These are phyloP conservation scores for Cheirogaleus medius DNA, from an alignment of 2,113 vertebrate genomes.

Conservation along the genomic window DNA sequence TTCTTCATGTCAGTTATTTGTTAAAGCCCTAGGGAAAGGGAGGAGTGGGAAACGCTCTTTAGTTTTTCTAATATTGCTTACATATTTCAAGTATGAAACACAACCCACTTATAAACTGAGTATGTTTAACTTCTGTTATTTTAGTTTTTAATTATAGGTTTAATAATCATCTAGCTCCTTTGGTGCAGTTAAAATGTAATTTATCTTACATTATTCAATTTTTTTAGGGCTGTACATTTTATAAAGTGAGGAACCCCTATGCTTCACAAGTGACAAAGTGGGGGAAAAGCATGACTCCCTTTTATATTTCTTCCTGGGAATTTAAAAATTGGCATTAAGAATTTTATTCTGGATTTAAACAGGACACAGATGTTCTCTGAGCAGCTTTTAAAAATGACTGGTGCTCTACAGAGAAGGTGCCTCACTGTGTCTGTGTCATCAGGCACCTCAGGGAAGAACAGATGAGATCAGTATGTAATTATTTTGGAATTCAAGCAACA, in stretches of 20 bases:
- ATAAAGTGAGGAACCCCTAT: slow-evolving; percentile 40
- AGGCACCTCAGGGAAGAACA: slow-evolving; percentile 77
- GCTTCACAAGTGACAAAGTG: slow-evolving; percentile 48
- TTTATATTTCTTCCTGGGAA: slow-evolving; percentile 68
- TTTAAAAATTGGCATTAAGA: slow-evolving; percentile 75
- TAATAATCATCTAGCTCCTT: slow-evolving; percentile 46
- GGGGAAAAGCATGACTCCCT: slow-evolving; percentile 73
- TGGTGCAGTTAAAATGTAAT: slow-evolving; percentile 22
- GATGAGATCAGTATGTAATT: slow-evolving; percentile 76
- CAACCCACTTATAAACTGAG: not conserved
- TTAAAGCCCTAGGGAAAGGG: slow-evolving; percentile 52
- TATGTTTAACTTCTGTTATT: slow-evolving; percentile 15
- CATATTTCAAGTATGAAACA: slow-evolving; percentile 20
- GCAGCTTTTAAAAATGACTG: slow-evolving; percentile 78
- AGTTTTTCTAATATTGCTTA: not conserved
- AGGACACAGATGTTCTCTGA: slow-evolving; percentile 79
- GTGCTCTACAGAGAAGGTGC: slow-evolving; percentile 76
- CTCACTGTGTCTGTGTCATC: slow-evolving; percentile 71
- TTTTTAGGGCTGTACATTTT: slow-evolving; percentile 55
- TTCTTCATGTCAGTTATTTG: not conserved
- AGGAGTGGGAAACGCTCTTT: slow-evolving; percentile 34
- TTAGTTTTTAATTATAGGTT: slow-evolving; percentile 50
- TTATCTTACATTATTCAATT: not conserved
- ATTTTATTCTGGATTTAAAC: slow-evolving; percentile 80
- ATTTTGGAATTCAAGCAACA: slow-evolving; percentile 73